These are phyloP conservation scores for Himalopsyche japonica DNA, from an alignment of 2,888 invertebrate species.

Conservation along the genomic window DNA sequence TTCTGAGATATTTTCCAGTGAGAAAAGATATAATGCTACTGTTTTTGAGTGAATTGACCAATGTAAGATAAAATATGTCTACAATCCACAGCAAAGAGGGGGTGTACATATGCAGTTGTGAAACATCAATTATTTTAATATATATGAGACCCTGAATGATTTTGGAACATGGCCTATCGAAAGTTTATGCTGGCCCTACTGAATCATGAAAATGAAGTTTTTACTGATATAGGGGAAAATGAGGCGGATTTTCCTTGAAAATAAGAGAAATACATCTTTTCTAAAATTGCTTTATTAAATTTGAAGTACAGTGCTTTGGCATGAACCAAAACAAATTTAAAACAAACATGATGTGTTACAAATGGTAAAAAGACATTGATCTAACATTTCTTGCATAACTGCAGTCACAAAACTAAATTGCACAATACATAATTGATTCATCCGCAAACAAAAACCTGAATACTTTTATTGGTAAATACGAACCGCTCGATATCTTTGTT, in stretches of 20 bases:
- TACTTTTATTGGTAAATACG: neutral
- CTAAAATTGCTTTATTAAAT: conserved; percentile 40
- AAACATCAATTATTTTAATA: no score
- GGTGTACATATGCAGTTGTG: no score
- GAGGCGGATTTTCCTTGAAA: neutral
- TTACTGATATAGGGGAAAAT: no score
- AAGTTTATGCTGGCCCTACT: no score
- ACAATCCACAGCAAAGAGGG: no score
- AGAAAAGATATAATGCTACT: no score
- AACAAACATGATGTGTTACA: conserved; percentile 32
- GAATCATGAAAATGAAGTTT: no score
- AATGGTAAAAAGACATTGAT: conserved; percentile 38
- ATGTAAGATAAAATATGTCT: no score
- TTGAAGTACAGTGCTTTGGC: conserved; percentile 40
- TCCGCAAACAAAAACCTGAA: neutral
- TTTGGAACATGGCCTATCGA: no score
- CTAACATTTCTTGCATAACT: conserved; percentile 20
- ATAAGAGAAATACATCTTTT: conserved; percentile 18
- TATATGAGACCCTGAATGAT: no score
- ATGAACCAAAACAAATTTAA: conserved; percentile 30
- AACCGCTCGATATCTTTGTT: neutral
- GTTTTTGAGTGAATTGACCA: no score
- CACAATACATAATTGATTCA: neutral
- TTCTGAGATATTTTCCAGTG: no score
- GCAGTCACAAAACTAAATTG: conserved; percentile 11